Base-by-base conservation (phyloP, 2,888 invertebrate species). In the Bembecia ichneumoniformis region DNA sequence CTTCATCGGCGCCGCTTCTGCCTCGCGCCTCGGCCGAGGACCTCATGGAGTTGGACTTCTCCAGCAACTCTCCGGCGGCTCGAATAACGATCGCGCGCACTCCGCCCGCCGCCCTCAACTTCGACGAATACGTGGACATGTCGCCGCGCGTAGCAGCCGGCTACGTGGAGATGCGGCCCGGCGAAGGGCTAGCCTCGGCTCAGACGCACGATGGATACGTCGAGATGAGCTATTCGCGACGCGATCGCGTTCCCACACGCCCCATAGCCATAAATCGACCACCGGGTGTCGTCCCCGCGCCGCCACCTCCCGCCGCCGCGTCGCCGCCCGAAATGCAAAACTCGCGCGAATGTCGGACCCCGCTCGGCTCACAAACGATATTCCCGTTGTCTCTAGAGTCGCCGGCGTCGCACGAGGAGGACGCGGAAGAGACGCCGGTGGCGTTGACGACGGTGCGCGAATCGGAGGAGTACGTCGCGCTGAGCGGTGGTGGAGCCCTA, bases 1-100 rank as follows among this genome's bases (percentile, higher is more conserved):
- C 55, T 7, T 13, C 47, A 10, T 51, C 46, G 1, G 93, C 68
- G 93, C 92, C 50, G 89, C 88, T 53, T 82, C 87, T 62, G 82
- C 74, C 68, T 54, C 72, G 82, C 58, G 89, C 90, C 57, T 88
- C 89, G 45, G 89, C 89, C 45, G 92, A 92, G 57, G 94, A 96
- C 79, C 88, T 95, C 60, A 95, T 96, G 94, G 94, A 94, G 81
- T 89, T 96, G 58, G 82, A 82, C 68, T 82, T 82, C 72, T 76
- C 75, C 11, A 59, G 68, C 48, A 74, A 75, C 60, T 73, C 77
- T 43, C 71, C 74, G 1, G 65, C 69, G 20, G 62, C 68, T 15
- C 67, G 74, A 69, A 77, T 69, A 54, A 58, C 67, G 16, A 54
- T 73, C 1, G 64, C 75, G 2, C 69, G 68, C 2, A 80, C 81